Evolutionary conservation across 2,888 invertebrate genomes (phyloP).

Genomic region (Melinaea menophilus): DNA sequence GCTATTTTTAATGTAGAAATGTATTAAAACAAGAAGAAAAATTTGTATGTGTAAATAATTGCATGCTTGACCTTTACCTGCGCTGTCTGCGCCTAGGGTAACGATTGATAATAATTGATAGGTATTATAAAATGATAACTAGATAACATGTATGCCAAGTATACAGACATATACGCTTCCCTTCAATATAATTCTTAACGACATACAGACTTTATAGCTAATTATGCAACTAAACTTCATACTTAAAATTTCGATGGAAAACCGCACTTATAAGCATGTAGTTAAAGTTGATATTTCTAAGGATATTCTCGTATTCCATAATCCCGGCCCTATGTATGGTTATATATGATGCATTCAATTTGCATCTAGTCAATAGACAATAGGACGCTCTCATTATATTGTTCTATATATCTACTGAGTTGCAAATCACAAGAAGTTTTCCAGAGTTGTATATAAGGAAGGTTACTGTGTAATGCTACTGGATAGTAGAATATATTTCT

Average conservation of each 20-base stretch:
- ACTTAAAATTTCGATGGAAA: not conserved
- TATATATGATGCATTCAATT: conserved; percentile 11
- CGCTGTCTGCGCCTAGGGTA: no score
- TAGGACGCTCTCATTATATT: conserved; percentile 12
- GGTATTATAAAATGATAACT: no score
- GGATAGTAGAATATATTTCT: no score
- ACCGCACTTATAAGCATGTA: not conserved
- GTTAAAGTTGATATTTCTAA: not conserved
- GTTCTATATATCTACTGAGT: conserved; percentile 7
- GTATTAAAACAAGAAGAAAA: conserved; percentile 4
- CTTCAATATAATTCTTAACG: not conserved
- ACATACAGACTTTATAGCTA: not conserved
- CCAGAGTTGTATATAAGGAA: not conserved
- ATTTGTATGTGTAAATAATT: not conserved
- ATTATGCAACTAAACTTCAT: not conserved
- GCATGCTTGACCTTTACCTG: no score
- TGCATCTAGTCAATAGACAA: conserved; percentile 9
- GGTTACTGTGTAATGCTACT: no score
- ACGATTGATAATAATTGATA: no score
- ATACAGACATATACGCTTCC: not conserved
- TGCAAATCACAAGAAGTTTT: not conserved
- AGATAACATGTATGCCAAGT: no score
- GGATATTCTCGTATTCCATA: not conserved
- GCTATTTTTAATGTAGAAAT: conserved; percentile 1
- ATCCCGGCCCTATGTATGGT: not conserved